A percentile compares a stretch with the other conserved stretches of the same genome.
phyloP scores from a whole-genome alignment of 2,113 vertebrate species.

The Promerops cafer region DNA sequence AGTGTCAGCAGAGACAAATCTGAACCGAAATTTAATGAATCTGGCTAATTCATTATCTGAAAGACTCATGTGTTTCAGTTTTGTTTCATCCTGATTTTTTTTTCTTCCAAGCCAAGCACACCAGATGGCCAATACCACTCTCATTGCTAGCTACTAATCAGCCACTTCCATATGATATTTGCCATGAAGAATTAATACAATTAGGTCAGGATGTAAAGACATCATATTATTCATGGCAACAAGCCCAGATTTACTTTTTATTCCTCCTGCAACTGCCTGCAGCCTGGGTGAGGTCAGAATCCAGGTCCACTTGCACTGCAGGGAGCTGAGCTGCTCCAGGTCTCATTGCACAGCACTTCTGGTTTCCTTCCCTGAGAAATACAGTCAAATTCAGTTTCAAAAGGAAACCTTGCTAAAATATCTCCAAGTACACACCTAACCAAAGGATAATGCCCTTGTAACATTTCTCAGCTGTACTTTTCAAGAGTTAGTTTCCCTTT shows the following conservation, averaged over 20 bases:
- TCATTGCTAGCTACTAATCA: conserved; percentile 32
- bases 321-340: background rate
- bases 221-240: conserved; percentile 52
- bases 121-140: conserved; percentile 30
- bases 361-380: background rate
- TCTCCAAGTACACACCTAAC: background rate
- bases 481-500: background rate
- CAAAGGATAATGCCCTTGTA: background rate
- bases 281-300: background rate
- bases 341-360: background rate
- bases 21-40: conserved; percentile 22
- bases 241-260: conserved; percentile 32
- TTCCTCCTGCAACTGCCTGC: background rate
- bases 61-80: background rate
- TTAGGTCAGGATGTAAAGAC: conserved; percentile 56
- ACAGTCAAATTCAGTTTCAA: background rate
- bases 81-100: background rate
- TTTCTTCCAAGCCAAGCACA: background rate
- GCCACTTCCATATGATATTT: conserved; percentile 44
- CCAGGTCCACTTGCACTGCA: background rate
- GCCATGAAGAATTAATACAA: conserved; percentile 59
- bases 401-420: background rate
- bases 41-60: conserved; percentile 42
- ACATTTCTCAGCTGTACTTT: background rate
- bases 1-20: conserved; percentile 14